A percentile compares a stretch with the other conserved stretches of the same genome.
These are phyloP conservation scores for Trachelus troglodyta DNA, from an alignment of 2,888 invertebrate species.

Conservation along the genomic window DNA sequence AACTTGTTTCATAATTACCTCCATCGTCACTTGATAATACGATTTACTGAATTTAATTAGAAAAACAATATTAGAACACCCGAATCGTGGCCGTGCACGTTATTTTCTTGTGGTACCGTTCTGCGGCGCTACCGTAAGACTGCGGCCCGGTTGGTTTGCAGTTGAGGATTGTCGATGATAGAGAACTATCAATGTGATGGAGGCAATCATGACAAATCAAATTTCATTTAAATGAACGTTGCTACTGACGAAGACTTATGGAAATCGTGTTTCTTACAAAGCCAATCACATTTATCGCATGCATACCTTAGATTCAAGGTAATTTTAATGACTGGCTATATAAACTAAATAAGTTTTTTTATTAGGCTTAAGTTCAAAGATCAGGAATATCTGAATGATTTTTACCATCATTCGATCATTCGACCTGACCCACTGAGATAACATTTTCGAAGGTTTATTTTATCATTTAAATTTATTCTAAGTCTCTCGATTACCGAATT, in stretches of 20 bases:
- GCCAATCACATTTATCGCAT: not conserved
- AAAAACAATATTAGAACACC: constrained; percentile 25
- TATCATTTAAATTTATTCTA: not conserved
- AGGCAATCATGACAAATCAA: not conserved
- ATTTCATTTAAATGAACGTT: constrained; percentile 2
- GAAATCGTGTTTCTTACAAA: not conserved
- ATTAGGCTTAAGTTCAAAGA: not conserved
- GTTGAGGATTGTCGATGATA: not conserved
- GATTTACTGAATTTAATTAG: constrained; percentile 20
- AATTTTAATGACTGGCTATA: not conserved
- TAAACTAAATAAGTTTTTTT: not conserved
- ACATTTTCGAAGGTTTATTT: not conserved
- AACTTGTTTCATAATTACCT: constrained; percentile 31
- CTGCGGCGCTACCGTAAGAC: constrained; percentile 13
- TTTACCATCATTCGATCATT: not conserved
- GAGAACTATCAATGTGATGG: not conserved
- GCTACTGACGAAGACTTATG: not conserved
- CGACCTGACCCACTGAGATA: not conserved
- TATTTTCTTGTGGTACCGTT: constrained; percentile 17
- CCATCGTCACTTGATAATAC: constrained; percentile 37
- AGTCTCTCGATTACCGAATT: not conserved
- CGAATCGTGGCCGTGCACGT: constrained; percentile 11
- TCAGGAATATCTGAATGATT: not conserved
- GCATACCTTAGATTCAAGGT: not conserved
- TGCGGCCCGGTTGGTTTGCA: not conserved